These are phyloP conservation scores for Latrodectus hesperus DNA, from an alignment of 2,888 invertebrate species.

Conservation along the genomic window DNA sequence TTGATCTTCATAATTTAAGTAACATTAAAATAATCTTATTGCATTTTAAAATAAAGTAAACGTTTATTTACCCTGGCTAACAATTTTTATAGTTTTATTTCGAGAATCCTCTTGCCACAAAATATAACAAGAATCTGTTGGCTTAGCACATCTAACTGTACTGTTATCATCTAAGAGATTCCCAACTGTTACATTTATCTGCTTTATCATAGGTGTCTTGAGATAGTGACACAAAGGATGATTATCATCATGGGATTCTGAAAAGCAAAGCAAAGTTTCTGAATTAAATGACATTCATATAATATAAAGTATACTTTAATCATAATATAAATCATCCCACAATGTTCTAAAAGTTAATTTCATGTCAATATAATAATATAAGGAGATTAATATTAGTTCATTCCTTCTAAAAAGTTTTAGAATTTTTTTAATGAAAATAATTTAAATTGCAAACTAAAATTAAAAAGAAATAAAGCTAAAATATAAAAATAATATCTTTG, in stretches of 20 bases:
- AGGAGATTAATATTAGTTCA: not conserved
- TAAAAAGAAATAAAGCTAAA: too few species aligned
- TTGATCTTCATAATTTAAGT: too few species aligned
- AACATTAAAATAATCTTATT: too few species aligned
- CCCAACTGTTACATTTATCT: conserved; percentile 46
- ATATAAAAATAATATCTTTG: too few species aligned
- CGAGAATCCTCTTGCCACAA: conserved; percentile 56
- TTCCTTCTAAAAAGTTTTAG: too few species aligned
- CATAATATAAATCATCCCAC: not conserved
- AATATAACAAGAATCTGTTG: conserved; percentile 55
- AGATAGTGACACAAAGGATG: conserved; percentile 42
- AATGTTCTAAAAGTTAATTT: not conserved
- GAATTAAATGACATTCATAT: not conserved
- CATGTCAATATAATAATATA: not conserved
- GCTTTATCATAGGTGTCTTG: conserved; percentile 33
- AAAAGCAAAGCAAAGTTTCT: conserved; percentile 26
- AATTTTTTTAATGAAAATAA: too few species aligned
- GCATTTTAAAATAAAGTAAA: too few species aligned
- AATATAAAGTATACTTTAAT: too few species aligned
- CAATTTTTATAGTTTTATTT: conserved; percentile 52
- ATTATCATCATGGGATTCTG: conserved; percentile 74
- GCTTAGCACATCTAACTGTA: conserved; percentile 44
- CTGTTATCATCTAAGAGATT: conserved; percentile 48
- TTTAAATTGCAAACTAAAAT: too few species aligned
- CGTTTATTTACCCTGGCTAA: conserved; percentile 40